Conservation (phyloP, 2,888 invertebrate genomes). For the Adineta ricciae region DNA sequence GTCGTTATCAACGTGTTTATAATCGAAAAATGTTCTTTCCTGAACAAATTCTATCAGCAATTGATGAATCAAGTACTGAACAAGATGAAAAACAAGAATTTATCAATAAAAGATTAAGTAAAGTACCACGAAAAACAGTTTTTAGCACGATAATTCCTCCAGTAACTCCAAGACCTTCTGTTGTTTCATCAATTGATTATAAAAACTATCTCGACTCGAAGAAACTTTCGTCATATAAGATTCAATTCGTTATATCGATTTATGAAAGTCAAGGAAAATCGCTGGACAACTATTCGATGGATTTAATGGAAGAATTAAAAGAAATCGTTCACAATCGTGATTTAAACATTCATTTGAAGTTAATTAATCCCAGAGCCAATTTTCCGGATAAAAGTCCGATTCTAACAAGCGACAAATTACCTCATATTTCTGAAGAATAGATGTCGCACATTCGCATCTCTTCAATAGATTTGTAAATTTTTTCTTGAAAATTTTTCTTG, state of each 20-base stretch:
- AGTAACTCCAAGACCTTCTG: not conserved
- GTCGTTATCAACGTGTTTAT: slow-evolving; percentile 10
- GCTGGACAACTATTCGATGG: not conserved
- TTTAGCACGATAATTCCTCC: not conserved
- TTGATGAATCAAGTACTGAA: not conserved
- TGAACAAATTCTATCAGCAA: not conserved
- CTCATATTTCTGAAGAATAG: not conserved
- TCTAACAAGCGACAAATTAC: not conserved
- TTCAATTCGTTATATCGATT: not conserved
- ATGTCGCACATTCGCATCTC: not conserved
- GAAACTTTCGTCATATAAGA: not conserved
- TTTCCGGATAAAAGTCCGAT: not conserved
- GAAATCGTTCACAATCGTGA: not conserved
- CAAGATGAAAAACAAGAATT: not conserved
- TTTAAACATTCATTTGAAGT: not conserved
- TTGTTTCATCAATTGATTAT: not conserved
- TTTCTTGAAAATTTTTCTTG: not conserved
- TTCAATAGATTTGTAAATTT: not conserved
- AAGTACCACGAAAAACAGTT: not conserved
- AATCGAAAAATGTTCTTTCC: not conserved
- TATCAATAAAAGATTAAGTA: not conserved
- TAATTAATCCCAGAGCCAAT: not conserved
- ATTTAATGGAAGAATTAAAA: not conserved
- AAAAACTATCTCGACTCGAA: not conserved
- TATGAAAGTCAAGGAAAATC: not conserved